Evolutionary conservation across 2,888 invertebrate genomes (phyloP).

Genomic region (Trilocha varians): DNA sequence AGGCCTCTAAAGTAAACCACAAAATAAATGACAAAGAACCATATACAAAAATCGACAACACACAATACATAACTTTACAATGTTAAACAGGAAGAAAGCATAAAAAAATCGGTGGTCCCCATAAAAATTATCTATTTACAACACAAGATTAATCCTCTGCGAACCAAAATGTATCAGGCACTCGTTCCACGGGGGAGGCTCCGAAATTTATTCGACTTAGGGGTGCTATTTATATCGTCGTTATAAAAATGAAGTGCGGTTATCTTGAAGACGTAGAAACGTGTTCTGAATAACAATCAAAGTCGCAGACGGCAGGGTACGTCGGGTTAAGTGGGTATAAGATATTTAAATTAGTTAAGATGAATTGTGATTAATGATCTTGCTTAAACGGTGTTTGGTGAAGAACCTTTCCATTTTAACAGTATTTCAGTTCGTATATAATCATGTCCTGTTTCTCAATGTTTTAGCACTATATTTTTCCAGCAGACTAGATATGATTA

Average conservation of each 20-base stretch:
- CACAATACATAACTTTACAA: no score
- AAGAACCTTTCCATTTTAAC: no score
- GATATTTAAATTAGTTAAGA: neutral
- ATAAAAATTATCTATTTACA: slow-evolving; percentile 15
- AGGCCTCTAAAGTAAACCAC: no score
- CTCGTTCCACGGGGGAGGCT: slow-evolving; percentile 35
- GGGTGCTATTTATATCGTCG: slow-evolving; percentile 67
- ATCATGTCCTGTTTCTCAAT: no score
- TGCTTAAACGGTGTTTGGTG: no score
- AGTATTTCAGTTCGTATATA: no score
- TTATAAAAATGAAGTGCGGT: slow-evolving; percentile 69
- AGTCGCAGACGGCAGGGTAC: neutral
- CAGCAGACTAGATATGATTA: no score
- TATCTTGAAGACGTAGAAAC: slow-evolving; percentile 61
- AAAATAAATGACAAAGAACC: no score
- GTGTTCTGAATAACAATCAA: slow-evolving; percentile 56
- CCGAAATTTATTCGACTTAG: slow-evolving; percentile 64
- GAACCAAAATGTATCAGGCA: slow-evolving; percentile 20
- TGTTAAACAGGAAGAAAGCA: slow-evolving; percentile 6
- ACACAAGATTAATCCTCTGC: slow-evolving; percentile 22
- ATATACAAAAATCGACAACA: no score
- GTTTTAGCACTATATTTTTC: no score
- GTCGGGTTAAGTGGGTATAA: neutral
- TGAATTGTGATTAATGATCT: no score
- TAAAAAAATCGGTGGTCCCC: slow-evolving; percentile 3